A percentile compares a stretch with the other conserved stretches of the same genome.
Evolutionary conservation across 1,140 invertebrate genomes (phyloP).

Genomic region (Thaumetopoea pityocampa): DNA sequence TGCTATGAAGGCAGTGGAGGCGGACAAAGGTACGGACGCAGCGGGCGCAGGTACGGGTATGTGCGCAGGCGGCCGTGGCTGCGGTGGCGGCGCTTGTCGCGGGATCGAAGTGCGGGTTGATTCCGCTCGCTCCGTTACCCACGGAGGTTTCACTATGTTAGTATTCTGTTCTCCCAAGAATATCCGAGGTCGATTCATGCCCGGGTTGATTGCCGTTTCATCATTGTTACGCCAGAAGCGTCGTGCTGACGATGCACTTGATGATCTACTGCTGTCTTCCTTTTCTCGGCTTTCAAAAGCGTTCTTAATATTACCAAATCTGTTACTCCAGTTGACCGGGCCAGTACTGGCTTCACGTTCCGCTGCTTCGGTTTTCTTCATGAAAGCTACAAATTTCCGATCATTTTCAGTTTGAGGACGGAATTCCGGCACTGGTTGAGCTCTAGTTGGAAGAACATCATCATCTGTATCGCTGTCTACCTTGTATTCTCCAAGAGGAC

Average conservation of each 20-base stretch:
- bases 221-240: conserved; percentile 78
- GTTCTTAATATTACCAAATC: conserved; percentile 91
- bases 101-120: conserved; percentile 29
- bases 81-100: conserved; percentile 51
- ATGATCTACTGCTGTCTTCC: conserved; percentile 48
- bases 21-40: conserved; percentile 8
- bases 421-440: conserved; percentile 79
- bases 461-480: conserved; percentile 70
- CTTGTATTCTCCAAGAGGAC: conserved; percentile 77
- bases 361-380: conserved; percentile 82
- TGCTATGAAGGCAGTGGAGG: conserved; percentile 50
- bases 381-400: conserved; percentile 88
- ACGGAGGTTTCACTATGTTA: conserved; percentile 51
- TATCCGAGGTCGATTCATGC: conserved; percentile 31
- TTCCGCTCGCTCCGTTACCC: conserved; percentile 51
- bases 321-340: conserved; percentile 82
- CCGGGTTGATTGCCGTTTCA: conserved; percentile 32
- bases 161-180: conserved; percentile 38
- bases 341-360: conserved; percentile 37
- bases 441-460: conserved; percentile 35
- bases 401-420: conserved; percentile 90
- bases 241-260: conserved; percentile 67
- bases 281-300: conserved; percentile 80
- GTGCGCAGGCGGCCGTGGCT: conserved; percentile 44
- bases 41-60: no score